phyloP scores from a whole-genome alignment of 2,888 invertebrate species.

The Lumbricus terrestris region DNA sequence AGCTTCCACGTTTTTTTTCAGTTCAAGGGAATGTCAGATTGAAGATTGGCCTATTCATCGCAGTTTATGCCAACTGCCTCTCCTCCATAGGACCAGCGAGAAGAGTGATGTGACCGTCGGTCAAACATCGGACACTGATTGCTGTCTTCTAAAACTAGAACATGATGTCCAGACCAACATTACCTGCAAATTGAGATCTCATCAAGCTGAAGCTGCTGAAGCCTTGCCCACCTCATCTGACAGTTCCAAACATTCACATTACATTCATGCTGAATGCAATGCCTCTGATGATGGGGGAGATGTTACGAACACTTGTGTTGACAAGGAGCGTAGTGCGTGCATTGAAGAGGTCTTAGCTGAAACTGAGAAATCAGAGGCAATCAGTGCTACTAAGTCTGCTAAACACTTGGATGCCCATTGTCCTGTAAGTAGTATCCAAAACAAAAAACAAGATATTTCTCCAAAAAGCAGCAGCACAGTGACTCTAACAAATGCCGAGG shows the following conservation, averaged over 20 bases:
- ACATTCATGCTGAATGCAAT: not conserved
- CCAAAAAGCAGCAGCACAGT: not conserved
- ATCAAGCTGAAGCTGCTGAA: not conserved
- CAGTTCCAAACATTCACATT: not conserved
- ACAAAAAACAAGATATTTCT: not conserved
- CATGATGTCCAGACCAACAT: not conserved
- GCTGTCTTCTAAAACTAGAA: not conserved
- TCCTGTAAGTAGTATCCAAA: not conserved
- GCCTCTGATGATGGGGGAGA: not conserved
- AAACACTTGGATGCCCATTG: not conserved
- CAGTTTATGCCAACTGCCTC: not conserved
- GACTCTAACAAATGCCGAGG: too few species aligned
- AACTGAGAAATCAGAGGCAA: too few species aligned
- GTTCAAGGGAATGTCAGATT: not conserved
- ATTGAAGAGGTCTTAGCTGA: too few species aligned
- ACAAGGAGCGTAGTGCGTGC: not conserved
- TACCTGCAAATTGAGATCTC: not conserved
- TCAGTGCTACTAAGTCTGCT: too few species aligned
- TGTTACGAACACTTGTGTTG: not conserved
- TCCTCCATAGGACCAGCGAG: not conserved
- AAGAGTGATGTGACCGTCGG: not conserved
- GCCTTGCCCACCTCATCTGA: not conserved
- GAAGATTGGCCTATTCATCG: not conserved
- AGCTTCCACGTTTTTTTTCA: too few species aligned
- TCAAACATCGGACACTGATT: not conserved